These are phyloP conservation scores for Magallana ariakensis DNA, from an alignment of 1,140 invertebrate genomes.

Conservation along the genomic window DNA sequence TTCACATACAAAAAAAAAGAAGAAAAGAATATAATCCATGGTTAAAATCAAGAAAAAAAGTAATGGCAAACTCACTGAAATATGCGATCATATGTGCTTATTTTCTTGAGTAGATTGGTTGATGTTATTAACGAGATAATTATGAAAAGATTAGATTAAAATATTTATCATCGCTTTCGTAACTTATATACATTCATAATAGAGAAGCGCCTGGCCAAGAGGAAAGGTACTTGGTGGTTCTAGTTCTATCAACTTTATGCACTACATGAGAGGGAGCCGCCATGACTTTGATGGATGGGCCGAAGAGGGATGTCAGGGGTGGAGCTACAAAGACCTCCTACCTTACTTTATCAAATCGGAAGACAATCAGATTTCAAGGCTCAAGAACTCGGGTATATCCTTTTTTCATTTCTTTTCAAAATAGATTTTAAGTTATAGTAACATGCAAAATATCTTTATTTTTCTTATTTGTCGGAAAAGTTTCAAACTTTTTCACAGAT, in stretches of 20 bases:
- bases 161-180: no score
- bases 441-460: not conserved
- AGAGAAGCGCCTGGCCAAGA: constrained; percentile 32
- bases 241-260: constrained; percentile 24
- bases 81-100: no score
- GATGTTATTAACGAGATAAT: no score
- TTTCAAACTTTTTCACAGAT: no score
- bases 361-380: constrained; percentile 34
- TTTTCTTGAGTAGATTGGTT: no score
- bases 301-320: constrained; percentile 35
- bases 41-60: no score
- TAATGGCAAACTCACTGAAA: no score
- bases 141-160: no score
- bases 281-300: constrained; percentile 34
- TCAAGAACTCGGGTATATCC: constrained; percentile 36
- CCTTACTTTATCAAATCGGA: constrained; percentile 50
- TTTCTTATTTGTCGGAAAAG: no score
- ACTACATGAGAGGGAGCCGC: constrained; percentile 25
- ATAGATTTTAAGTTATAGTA: not conserved
- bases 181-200: not conserved
- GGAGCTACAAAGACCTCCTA: constrained; percentile 51
- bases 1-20: no score
- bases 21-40: no score
- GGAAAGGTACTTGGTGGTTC: constrained; percentile 41
- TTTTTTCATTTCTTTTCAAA: not conserved